A percentile compares a stretch with the other conserved stretches of the same genome.
Evolutionary conservation across 2,797 vertebrate genomes (phyloP).

Genomic region (Tarsius wallacei): DNA sequence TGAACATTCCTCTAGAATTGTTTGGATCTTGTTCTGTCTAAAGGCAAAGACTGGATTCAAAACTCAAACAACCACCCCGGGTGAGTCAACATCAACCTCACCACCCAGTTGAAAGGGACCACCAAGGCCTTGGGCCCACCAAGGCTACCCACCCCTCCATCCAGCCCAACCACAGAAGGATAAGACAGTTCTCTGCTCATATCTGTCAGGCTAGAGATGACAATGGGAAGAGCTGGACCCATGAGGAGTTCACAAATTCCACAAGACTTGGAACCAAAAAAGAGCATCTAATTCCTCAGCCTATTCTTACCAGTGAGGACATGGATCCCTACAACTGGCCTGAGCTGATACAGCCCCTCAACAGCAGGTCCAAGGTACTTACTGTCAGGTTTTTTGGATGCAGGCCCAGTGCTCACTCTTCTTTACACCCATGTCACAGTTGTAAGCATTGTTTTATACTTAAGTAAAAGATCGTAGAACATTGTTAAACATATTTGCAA

Average conservation of each 20-base stretch:
- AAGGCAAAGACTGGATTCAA: neutral
- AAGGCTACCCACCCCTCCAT: neutral
- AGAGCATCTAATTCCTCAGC: neutral
- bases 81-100: neutral
- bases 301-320: neutral
- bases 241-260: neutral
- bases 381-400: neutral
- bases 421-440: neutral
- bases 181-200: neutral
- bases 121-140: neutral
- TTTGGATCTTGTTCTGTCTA: neutral
- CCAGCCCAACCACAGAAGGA: too few relatives aligned
- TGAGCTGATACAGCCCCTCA: neutral
- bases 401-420: neutral
- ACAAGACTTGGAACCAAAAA: too few relatives aligned
- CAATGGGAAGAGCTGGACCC: fast-evolving
- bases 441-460: conserved; percentile 9
- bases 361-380: neutral
- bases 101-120: neutral
- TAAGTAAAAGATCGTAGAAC: conserved; percentile 40
- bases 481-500: neutral
- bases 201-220: neutral
- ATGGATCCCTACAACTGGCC: neutral
- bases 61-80: neutral
- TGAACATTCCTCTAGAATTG: neutral